phyloP scores from a whole-genome alignment of 2,797 vertebrate species.

The Mustela erminea region DNA sequence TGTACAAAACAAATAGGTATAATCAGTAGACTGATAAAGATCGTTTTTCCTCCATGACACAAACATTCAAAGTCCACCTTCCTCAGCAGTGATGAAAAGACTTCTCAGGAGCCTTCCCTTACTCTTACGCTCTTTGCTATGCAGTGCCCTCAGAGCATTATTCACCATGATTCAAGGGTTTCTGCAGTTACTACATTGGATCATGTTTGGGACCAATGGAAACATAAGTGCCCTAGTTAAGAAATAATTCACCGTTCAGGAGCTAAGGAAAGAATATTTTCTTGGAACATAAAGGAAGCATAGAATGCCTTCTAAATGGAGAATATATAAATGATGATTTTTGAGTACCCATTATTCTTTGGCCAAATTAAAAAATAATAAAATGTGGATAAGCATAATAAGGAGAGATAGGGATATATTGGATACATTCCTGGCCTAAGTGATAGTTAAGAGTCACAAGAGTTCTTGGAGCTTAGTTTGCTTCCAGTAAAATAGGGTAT shows the following conservation, averaged over 20 bases:
- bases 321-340: conserved; percentile 65
- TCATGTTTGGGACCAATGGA: not conserved
- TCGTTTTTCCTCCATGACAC: not conserved
- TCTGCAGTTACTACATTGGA: not conserved
- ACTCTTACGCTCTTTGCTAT: not conserved
- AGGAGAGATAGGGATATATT: not conserved
- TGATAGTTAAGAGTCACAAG: conserved; percentile 32
- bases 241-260: conserved; percentile 27
- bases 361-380: conserved; percentile 76
- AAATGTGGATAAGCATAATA: conserved; percentile 45
- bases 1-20: not conserved
- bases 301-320: not conserved
- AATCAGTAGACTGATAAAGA: not conserved
- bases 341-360: conserved; percentile 68
- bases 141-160: not conserved
- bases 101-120: not conserved
- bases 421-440: not conserved
- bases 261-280: conserved; percentile 69
- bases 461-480: conserved; percentile 79
- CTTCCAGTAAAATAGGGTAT: conserved; percentile 74
- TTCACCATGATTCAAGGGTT: not conserved
- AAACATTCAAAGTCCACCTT: not conserved
- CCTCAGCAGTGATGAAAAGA: not conserved
- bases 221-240: not conserved
- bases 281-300: conserved; percentile 56